Percentiles rank a stretch among this genome's conserved stretches.
phyloP scores from a whole-genome alignment of 2,797 vertebrate genomes.

The Alcedo quadribrachys region DNA sequence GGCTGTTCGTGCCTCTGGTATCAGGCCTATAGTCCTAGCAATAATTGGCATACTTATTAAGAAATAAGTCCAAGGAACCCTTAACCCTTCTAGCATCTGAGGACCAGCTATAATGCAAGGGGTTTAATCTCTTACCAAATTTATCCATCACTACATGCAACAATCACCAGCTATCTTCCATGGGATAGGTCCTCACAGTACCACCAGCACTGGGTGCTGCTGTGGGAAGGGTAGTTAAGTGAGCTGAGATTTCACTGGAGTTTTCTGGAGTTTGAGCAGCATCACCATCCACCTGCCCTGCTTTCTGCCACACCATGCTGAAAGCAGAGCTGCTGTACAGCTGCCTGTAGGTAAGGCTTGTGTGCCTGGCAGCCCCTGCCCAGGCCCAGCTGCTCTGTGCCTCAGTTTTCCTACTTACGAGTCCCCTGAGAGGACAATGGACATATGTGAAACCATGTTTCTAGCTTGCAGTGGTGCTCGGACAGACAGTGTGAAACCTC shows the following conservation, averaged over 20 bases:
- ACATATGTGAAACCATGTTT: not conserved
- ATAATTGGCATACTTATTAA: too few relatives aligned
- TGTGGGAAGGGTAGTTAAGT: not conserved
- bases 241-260: not conserved
- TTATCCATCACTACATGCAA: too few relatives aligned
- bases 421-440: not conserved
- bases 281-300: accelerated
- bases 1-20: too few relatives aligned
- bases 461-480: not conserved
- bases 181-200: accelerated
- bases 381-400: not conserved
- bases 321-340: not conserved
- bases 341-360: not conserved
- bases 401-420: not conserved
- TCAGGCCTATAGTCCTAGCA: too few relatives aligned
- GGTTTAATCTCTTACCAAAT: too few relatives aligned
- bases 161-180: not conserved
- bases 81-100: too few relatives aligned
- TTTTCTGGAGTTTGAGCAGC: not conserved
- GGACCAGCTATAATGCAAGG: too few relatives aligned
- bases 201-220: not conserved
- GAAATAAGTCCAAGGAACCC: too few relatives aligned
- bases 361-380: not conserved
- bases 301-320: accelerated
- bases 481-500: not conserved